Conservation (phyloP, 2,888 invertebrate species). For the Chrysolina oricalcia region DNA sequence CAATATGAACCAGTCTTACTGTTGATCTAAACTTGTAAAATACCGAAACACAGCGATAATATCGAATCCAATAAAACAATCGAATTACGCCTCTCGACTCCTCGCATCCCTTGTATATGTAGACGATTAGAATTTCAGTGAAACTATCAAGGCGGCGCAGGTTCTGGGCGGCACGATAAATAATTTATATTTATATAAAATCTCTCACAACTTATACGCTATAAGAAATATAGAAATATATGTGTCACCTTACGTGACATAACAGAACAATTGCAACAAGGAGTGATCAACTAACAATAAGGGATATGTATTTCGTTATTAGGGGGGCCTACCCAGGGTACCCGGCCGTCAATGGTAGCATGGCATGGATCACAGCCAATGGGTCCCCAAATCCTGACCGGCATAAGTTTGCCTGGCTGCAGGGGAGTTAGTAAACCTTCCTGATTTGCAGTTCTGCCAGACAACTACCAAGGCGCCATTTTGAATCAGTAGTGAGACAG, state of each 20-base stretch:
- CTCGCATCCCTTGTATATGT: neutral
- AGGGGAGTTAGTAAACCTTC: neutral
- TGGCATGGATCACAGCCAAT: slow-evolving; percentile 72
- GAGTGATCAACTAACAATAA: slow-evolving; percentile 72
- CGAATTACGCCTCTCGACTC: neutral
- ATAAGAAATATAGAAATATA: slow-evolving; percentile 71
- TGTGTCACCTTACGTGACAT: slow-evolving; percentile 72
- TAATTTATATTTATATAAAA: slow-evolving; percentile 64
- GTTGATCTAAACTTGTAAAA: neutral
- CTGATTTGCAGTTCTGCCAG: neutral
- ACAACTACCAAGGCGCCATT: neutral
- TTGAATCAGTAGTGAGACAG: too few relatives aligned
- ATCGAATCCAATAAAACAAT: neutral
- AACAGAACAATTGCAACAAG: slow-evolving; percentile 73
- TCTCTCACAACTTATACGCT: slow-evolving; percentile 70
- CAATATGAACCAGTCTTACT: slow-evolving; percentile 15
- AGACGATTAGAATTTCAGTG: slow-evolving; percentile 20
- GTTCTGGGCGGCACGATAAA: slow-evolving; percentile 57
- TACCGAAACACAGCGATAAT: too few relatives aligned
- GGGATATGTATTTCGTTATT: slow-evolving; percentile 73
- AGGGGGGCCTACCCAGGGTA: slow-evolving; percentile 63
- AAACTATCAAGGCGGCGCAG: slow-evolving; percentile 57
- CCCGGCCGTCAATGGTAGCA: slow-evolving; percentile 67
- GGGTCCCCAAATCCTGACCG: slow-evolving; percentile 64
- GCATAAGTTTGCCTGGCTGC: slow-evolving; percentile 28